Evolutionary conservation across 2,888 invertebrate genomes (phyloP), one percentile per base, ranked within the genome.

Genomic region (Shargacucullia verbasci): DNA sequence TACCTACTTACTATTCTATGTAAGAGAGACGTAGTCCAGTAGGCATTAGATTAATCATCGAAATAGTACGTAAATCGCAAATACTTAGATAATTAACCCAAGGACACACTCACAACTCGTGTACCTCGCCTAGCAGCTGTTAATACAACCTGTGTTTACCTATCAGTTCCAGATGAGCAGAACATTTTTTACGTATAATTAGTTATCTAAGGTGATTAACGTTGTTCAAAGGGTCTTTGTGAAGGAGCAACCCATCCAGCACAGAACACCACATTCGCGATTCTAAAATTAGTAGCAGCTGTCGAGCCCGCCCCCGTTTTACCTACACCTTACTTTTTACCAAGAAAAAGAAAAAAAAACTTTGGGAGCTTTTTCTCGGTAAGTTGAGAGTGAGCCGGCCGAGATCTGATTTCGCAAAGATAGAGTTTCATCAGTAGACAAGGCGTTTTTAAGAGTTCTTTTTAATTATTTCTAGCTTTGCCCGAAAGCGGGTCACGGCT

Each of bases 331-430:
- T 81, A 85, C 83, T 86, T 87, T 87, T 88, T 86, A 86, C 83
- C 68, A 65, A 81, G 81, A 85, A 86, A 79, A 70, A 73, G 70
- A 76, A 86, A 82, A 65, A 63, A 83, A 82, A 80, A 76, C 67
- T 73, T 79, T 75, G 60, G 60, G 70, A 76, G 77, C 76, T 83
- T 86, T 85, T 89, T 83, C 81, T 82, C 73, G 73, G 76, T 67
- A 73, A 81, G 70, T 73, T 66, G 64, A 73, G 80, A 82, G 80
- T 78, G 81, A 83, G 77, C 78, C 78, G 83, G 75, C 72, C 78
- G 81, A 80, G 86, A 87, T 92, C 90, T 87, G 86, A 89, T 92
- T 92, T 90, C 92, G 87, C 87, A 79, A 84, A 88, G 88, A 89
- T 91, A 89, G 88, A 91, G 87, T 91, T 91, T 90, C 92, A 85